These are phyloP conservation scores for Chouioia cunea DNA, from an alignment of 2,888 invertebrate species.

Conservation along the genomic window DNA sequence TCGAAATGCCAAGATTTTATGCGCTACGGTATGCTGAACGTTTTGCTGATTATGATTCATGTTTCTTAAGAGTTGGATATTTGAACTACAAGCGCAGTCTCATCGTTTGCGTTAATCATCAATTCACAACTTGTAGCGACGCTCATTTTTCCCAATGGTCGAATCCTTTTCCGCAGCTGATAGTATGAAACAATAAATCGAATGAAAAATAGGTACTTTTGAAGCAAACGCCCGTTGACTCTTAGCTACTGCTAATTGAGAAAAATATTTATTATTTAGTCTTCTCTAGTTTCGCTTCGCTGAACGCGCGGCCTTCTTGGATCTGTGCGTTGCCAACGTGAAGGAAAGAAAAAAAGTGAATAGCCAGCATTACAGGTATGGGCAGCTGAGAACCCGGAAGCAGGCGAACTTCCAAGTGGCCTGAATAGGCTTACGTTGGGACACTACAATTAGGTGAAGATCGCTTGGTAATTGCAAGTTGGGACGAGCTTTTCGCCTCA, in stretches of 20 bases:
- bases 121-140: no score
- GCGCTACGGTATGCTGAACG: slow-evolving; percentile 5
- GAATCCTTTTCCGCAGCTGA: no score
- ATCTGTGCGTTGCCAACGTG: no score
- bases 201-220: no score
- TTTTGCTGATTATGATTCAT: no score
- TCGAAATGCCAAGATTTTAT: slow-evolving; percentile 9
- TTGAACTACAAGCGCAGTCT: background rate
- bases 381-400: slow-evolving; percentile 41
- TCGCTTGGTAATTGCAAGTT: slow-evolving; percentile 43
- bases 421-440: slow-evolving; percentile 29
- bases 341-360: slow-evolving; percentile 17
- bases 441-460: slow-evolving; percentile 49
- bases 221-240: no score
- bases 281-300: slow-evolving; percentile 1
- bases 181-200: background rate
- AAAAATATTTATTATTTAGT: no score
- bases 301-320: background rate
- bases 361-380: background rate
- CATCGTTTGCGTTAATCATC: background rate
- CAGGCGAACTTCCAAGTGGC: slow-evolving; percentile 42
- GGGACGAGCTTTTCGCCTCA: slow-evolving; percentile 34
- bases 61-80: no score
- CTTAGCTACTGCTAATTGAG: no score
- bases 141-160: no score